Evolutionary conservation across 1,140 invertebrate genomes (phyloP).

Genomic region (Aphaenogaster floridana): DNA sequence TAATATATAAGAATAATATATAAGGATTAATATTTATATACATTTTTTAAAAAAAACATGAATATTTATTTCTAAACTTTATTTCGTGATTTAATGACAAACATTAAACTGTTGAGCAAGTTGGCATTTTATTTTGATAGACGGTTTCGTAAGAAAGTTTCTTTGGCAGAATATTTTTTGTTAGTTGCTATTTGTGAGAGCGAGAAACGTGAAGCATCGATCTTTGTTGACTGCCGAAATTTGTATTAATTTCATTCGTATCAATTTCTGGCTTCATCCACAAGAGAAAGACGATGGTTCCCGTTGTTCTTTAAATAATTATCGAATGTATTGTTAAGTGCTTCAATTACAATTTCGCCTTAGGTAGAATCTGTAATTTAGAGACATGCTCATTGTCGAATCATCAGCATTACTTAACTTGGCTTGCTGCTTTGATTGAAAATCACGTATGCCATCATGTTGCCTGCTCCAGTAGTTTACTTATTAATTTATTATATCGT

Average conservation of each 20-base stretch:
- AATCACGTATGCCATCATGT: slow-evolving; percentile 1
- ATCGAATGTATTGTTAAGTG: slow-evolving; percentile 49
- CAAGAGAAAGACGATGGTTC: background rate
- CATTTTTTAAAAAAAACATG: background rate
- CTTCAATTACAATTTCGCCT: slow-evolving; percentile 3
- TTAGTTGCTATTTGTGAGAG: slow-evolving; percentile 40
- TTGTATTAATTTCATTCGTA: background rate
- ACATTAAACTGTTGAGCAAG: background rate
- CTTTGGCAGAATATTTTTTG: slow-evolving; percentile 52
- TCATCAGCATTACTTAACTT: slow-evolving; percentile 26
- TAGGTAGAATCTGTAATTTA: slow-evolving; percentile 5
- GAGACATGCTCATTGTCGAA: background rate
- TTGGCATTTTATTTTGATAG: background rate
- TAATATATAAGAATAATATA: slow-evolving; percentile 9
- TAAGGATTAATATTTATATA: background rate
- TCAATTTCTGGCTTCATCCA: background rate
- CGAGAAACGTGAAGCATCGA: slow-evolving; percentile 51
- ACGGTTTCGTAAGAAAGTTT: slow-evolving; percentile 45
- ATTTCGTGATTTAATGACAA: background rate
- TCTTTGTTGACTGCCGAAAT: background rate
- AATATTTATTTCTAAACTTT: background rate
- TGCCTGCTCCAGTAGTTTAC: background rate
- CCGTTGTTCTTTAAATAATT: slow-evolving; percentile 40
- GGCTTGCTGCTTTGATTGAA: background rate
- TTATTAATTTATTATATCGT: slow-evolving; percentile 17